Percentiles rank a stretch among this genome's conserved stretches.
These are phyloP conservation scores for Bungarus multicinctus DNA, from an alignment of 2,113 vertebrate species.

Conservation along the genomic window DNA sequence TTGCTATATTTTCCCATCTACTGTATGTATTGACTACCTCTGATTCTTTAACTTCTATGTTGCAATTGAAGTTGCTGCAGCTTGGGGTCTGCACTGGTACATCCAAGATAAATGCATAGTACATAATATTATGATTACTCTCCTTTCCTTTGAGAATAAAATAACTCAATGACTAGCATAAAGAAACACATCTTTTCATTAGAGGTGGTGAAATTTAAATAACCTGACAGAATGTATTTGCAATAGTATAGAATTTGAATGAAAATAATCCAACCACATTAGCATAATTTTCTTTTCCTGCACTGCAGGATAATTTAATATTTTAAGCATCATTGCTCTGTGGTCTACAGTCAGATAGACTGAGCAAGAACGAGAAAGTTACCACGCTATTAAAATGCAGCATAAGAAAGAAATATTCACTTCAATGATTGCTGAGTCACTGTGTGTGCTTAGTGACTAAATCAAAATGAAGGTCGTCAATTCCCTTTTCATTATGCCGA, in stretches of 20 bases:
- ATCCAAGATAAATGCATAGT: neutral
- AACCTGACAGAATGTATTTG: neutral
- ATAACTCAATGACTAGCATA: neutral
- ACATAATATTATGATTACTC: neutral
- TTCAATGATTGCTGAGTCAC: slow-evolving; percentile 28
- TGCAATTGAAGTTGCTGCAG: neutral
- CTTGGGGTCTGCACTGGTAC: neutral
- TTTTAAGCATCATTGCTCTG: slow-evolving; percentile 11
- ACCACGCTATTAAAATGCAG: neutral
- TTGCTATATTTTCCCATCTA: neutral
- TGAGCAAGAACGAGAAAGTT: neutral
- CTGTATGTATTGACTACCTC: neutral
- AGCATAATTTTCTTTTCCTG: neutral
- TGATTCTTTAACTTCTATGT: neutral
- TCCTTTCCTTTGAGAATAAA: neutral
- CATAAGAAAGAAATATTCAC: neutral
- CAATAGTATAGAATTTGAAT: neutral
- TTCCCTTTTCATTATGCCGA: neutral
- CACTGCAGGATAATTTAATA: slow-evolving; percentile 2
- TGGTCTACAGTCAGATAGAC: neutral
- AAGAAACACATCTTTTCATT: neutral
- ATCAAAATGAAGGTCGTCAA: slow-evolving; percentile 21
- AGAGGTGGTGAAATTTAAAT: neutral
- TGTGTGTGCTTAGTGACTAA: slow-evolving; percentile 15
- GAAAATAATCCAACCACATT: neutral